Evolutionary conservation across 2,797 vertebrate genomes (phyloP), one percentile per base, ranked within the genome.

Genomic region (Clamator glandarius): DNA sequence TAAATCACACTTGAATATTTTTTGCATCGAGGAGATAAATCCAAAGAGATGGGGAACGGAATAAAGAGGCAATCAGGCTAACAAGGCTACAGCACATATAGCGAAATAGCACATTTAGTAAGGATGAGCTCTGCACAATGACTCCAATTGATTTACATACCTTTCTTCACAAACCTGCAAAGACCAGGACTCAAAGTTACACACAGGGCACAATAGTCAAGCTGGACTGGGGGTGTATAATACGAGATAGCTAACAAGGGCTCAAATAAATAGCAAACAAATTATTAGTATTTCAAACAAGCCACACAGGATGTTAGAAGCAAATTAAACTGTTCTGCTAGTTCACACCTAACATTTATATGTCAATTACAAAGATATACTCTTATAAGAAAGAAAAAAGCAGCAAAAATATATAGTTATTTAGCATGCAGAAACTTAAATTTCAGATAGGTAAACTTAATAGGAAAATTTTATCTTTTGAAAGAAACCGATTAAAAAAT

Each of bases 221-320:
- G 70, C 1, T 11, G 58, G 64, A 81, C 91, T 87, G 69, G 76
- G 51, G 81, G 81, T 33, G 66, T 68, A 80, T 46, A 89, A 46
- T 15, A 15, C 1, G 67, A 88, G 76, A 75, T 81, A 91, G 67
- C n/a, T 55, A 62, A 89, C 72, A 84, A 72, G 36, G 66, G 72
- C 44, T n/a, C 15, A 6, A n/a, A 67, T 81, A 69, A 89, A 57
- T 6, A 70, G 48, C 55, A 72, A 86, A 57, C 31, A 78, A 68
- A 48, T 15, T 10, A 72, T 81, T 55, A 93, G 79, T 91, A 87
- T 88, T 93, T 91, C 69, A 84, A 89, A 62, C 69, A 33, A 77
- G 58, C 9, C 84, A 73, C 28, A 10, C 5, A 20, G 52, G 64
- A 46, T 19, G 48, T 12, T 58, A 66, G 44, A 63, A 42, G 76